Evolutionary conservation across 2,113 vertebrate genomes (phyloP).

Genomic region (Gymnarchus niloticus): DNA sequence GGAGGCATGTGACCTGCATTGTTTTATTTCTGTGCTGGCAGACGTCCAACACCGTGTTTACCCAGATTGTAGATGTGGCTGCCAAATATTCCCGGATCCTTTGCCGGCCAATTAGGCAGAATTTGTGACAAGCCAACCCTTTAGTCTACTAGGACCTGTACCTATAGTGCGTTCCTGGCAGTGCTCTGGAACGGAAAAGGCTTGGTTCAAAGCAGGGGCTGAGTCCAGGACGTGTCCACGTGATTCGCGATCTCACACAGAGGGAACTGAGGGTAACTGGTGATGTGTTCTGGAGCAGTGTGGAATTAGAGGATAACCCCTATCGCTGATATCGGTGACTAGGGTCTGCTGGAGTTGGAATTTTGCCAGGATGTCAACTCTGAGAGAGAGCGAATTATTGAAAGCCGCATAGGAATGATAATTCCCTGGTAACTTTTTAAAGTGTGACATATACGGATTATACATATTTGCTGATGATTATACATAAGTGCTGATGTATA

Average conservation of each 20-base stretch:
- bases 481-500: too few species aligned
- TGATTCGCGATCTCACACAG: not conserved
- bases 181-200: not conserved
- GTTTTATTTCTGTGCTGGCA: not conserved
- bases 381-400: not conserved
- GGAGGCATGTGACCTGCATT: not conserved
- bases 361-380: not conserved
- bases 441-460: not conserved
- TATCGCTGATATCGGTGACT: not conserved
- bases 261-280: not conserved
- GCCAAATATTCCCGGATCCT: slow-evolving; percentile 1
- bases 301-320: not conserved
- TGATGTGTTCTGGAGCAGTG: not conserved
- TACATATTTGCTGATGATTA: not conserved
- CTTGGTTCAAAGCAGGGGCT: too few species aligned
- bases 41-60: not conserved
- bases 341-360: not conserved
- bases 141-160: slow-evolving; percentile 13
- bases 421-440: not conserved
- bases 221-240: not conserved
- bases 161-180: not conserved
- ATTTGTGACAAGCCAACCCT: slow-evolving; percentile 9
- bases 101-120: not conserved
- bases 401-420: not conserved
- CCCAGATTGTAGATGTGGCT: slow-evolving; percentile 8